A percentile compares a stretch with the other conserved stretches of the same genome.
These are phyloP conservation scores for Trochalopteron elliotii DNA, from an alignment of 2,113 vertebrate species.

Conservation along the genomic window DNA sequence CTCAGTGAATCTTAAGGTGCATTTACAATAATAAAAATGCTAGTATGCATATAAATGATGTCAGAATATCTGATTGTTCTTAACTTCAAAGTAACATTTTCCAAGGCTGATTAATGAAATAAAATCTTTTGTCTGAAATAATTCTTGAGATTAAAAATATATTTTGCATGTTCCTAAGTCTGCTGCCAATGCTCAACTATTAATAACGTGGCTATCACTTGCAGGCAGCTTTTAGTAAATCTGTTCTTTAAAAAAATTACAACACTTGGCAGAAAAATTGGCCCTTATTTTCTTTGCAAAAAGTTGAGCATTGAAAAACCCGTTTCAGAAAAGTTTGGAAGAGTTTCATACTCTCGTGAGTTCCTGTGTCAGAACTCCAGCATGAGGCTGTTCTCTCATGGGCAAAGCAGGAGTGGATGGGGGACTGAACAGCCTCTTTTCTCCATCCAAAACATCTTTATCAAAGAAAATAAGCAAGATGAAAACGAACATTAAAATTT, in stretches of 20 bases:
- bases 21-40: not conserved
- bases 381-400: not conserved
- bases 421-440: fast-evolving
- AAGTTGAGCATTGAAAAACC: not conserved
- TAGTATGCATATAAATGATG: not conserved
- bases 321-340: not conserved
- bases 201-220: slow-evolving; percentile 12
- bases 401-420: not conserved
- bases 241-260: not conserved
- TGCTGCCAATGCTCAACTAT: not conserved
- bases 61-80: not conserved
- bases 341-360: not conserved
- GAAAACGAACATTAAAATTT: not conserved
- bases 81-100: not conserved
- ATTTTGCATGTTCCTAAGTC: not conserved
- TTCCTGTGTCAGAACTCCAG: not conserved
- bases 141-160: not conserved
- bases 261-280: not conserved
- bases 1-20: not conserved
- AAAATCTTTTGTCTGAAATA: not conserved
- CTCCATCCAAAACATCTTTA: not conserved
- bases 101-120: not conserved
- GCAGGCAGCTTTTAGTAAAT: not conserved
- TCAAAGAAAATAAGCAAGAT: not conserved
- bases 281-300: not conserved